Conservation (phyloP, 2,113 vertebrate genomes). For the Panurus biarmicus region DNA sequence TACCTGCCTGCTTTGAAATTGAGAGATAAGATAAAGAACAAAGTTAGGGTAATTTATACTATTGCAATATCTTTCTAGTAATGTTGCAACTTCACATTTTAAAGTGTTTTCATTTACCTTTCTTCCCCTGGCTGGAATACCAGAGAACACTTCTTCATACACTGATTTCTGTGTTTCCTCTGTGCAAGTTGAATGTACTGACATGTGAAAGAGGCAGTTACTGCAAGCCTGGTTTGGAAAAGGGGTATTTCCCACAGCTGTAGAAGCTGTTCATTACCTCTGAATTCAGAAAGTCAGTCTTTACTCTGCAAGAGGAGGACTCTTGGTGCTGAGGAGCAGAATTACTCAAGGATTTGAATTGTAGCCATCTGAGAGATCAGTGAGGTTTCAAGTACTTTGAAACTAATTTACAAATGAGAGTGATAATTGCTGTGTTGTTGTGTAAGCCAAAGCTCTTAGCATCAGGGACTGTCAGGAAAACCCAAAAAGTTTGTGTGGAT, state of each 20-base stretch:
- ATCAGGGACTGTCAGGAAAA: not conserved
- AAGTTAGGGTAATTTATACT: not conserved
- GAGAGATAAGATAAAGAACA: not conserved
- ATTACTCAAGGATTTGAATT: not conserved
- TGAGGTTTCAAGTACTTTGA: not conserved
- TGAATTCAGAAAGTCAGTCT: not conserved
- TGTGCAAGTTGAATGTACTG: not conserved
- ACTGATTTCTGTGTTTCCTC: not conserved
- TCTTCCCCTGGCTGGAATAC: not conserved
- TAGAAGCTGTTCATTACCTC: not conserved
- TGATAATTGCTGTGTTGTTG: not conserved
- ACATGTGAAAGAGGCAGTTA: not conserved
- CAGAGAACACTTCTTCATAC: not conserved
- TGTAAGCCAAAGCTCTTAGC: not conserved
- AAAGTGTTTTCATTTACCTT: not conserved
- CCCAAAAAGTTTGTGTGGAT: not conserved
- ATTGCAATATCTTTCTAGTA: not conserved
- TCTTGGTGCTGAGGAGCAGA: not conserved
- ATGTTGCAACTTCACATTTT: not conserved
- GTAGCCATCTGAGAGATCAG: not conserved
- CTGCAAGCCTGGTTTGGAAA: not conserved
- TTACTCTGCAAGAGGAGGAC: not conserved
- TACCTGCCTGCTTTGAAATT: not conserved
- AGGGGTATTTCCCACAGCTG: not conserved
- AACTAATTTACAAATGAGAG: not conserved